Base-by-base conservation (phyloP, 2,797 vertebrate genomes). In the Echiichthys vipera region DNA sequence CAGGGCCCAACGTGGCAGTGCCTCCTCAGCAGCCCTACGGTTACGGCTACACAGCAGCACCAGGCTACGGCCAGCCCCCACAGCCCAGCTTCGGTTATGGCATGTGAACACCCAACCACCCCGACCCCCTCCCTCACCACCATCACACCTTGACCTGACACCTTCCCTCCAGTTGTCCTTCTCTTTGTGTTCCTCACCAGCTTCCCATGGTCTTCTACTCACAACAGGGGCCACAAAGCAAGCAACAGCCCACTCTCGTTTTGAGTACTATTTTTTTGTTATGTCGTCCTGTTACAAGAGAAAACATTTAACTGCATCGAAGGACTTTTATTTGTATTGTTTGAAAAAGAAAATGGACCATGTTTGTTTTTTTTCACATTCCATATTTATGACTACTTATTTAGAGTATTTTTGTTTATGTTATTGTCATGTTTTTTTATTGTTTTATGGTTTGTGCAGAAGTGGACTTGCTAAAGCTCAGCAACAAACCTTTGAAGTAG, bases 1-100 rank as follows among this genome's bases (percentile, higher is more conserved):
- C 98, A 17, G 98, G 98, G 84, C 95, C 97, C 90, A 99, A 96
- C 47, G 97, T 98, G 39, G 93, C 96, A 5, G 98, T 99, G 80
- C 98, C 98, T 70, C 97, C 98, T 15, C 98, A 99, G 93, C 97
- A 97, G 93, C 91, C 97, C 86, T 99, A 99, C n/a, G 95, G 94
- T 54, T 99, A 98, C 2, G 94, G 94, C 89, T 97, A 98, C 88
- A 74, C 91, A 62, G 87, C 95, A 94, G 14, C 97, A 89, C 92
- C 97, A 61, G 90, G 93, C 69, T 99, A 97, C 3, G 90, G 90
- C 91, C 98, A 97, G 84, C 91, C 93, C 2, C 91, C 93, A 40
- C 95, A 98, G 93, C 95, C 97, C 40, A 95, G 96, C 91, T 99
- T 99, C 62, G 96, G 97, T 82, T 99, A 99, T 65, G 94, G 96